phyloP scores from a whole-genome alignment of 2,888 invertebrate species.

The Chydorus sphaericus region DNA sequence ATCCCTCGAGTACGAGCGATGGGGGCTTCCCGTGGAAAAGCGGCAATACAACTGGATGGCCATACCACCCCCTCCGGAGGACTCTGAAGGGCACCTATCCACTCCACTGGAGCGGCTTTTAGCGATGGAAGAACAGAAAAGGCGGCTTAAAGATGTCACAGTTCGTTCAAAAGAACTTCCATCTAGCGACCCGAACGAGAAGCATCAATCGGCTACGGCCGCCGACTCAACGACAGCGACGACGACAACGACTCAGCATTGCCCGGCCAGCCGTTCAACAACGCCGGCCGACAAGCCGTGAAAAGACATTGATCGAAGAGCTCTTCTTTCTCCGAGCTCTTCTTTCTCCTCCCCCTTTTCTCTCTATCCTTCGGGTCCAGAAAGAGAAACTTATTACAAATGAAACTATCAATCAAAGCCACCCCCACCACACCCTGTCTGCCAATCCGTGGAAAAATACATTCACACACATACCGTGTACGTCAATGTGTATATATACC shows the following conservation, averaged over 20 bases:
- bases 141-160: background rate
- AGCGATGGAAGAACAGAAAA: constrained; percentile 8
- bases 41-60: constrained; percentile 88
- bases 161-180: background rate
- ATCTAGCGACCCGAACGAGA: background rate
- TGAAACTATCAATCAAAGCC: background rate
- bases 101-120: constrained; percentile 10
- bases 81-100: constrained; percentile 36
- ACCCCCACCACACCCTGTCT: no score
- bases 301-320: background rate
- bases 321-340: no score
- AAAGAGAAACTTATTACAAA: background rate
- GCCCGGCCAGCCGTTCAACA: no score
- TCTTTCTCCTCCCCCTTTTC: no score
- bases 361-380: no score
- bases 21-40: constrained; percentile 78
- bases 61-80: constrained; percentile 81
- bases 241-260: no score
- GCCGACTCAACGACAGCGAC: background rate
- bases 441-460: no score
- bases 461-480: no score
- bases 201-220: background rate
- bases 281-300: background rate
- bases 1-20: constrained; percentile 74
- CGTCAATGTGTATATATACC: no score